Conservation (phyloP, 1,140 invertebrate genomes). For the Ectropis grisescens region DNA sequence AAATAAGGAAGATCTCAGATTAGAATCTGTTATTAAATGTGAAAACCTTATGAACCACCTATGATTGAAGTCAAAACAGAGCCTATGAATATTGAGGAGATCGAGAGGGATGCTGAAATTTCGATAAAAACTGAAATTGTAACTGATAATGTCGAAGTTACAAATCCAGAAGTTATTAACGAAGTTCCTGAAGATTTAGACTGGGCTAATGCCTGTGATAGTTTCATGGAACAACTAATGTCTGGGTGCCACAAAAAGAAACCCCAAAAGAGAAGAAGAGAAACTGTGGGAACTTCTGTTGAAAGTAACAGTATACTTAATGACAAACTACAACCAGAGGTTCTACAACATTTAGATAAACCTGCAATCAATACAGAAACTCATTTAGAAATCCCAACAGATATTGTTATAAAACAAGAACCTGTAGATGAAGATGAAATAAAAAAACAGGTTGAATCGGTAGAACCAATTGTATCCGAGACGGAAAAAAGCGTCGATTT, state of each 20-base stretch:
- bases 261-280: conserved; percentile 62
- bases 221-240: conserved; percentile 78
- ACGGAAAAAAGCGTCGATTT: no score
- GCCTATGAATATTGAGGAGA: conserved; percentile 62
- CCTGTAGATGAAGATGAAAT: conserved; percentile 44
- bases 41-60: conserved; percentile 20
- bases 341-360: no score
- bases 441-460: no score
- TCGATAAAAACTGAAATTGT: conserved; percentile 58
- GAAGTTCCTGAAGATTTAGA: conserved; percentile 59
- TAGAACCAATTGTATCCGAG: no score
- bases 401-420: conserved; percentile 48
- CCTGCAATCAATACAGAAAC: neutral
- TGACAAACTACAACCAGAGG: conserved; percentile 25
- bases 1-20: conserved; percentile 54
- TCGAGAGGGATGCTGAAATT: conserved; percentile 51
- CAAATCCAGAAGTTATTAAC: conserved; percentile 17
- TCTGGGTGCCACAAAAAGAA: conserved; percentile 72
- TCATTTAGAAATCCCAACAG: neutral
- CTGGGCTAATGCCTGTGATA: conserved; percentile 78
- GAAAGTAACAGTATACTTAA: no score
- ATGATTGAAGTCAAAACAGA: conserved; percentile 52
- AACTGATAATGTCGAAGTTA: conserved; percentile 22
- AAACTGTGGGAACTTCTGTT: no score
- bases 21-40: conserved; percentile 57